Evolutionary conservation across 2,888 invertebrate species (phyloP).

Genomic region (Dasysyrphus tricinctus): DNA sequence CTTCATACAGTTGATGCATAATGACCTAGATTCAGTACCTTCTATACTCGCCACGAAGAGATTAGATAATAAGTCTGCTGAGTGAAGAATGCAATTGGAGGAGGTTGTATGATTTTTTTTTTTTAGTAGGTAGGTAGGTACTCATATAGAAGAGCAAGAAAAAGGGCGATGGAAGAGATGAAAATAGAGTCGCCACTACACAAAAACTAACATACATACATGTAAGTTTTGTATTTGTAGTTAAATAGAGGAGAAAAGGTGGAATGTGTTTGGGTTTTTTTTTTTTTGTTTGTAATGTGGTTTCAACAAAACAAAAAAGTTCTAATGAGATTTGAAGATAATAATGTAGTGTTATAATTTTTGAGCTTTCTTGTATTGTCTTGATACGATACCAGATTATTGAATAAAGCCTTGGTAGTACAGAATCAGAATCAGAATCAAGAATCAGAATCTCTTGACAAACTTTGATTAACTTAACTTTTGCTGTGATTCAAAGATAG

Average conservation of each 20-base stretch:
- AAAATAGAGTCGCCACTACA: constrained; percentile 8
- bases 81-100: constrained; percentile 73
- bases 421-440: too few species aligned
- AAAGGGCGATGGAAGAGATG: constrained; percentile 64
- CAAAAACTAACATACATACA: background rate
- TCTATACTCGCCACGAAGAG: constrained; percentile 70
- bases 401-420: too few species aligned
- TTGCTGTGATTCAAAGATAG: too few species aligned
- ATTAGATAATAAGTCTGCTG: constrained; percentile 75
- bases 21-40: constrained; percentile 73
- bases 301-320: constrained; percentile 4
- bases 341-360: background rate
- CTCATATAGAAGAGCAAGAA: constrained; percentile 10
- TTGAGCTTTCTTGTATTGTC: too few species aligned
- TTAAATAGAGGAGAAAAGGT: constrained; percentile 23
- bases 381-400: too few species aligned
- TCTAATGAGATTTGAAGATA: constrained; percentile 24
- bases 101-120: constrained; percentile 39
- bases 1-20: constrained; percentile 75
- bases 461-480: too few species aligned
- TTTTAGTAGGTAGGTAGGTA: background rate
- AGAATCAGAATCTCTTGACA: too few species aligned
- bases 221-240: constrained; percentile 10
- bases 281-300: background rate
- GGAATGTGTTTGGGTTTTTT: background rate